phyloP scores from a whole-genome alignment of 2,113 vertebrate genomes.

The Petaurus breviceps region DNA sequence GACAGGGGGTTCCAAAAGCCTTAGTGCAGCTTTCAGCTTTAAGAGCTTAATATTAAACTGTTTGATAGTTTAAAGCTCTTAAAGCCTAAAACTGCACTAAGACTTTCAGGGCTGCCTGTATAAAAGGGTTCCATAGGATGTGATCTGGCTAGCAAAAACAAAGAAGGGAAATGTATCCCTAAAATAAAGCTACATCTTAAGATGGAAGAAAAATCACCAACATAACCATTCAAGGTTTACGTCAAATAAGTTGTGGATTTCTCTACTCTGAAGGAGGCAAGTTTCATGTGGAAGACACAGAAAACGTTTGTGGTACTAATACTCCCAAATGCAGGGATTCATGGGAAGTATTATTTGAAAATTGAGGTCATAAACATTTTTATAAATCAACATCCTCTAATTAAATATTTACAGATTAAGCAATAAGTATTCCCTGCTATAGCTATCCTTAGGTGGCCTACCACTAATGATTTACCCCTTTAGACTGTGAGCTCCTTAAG shows the following conservation, averaged over 20 bases:
- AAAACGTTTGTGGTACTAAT: neutral
- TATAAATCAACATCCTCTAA: neutral
- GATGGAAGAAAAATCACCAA: conserved; percentile 10
- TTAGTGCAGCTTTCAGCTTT: neutral
- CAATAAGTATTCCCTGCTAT: neutral
- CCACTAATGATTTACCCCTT: neutral
- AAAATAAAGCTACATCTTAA: conserved; percentile 25
- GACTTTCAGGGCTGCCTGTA: neutral
- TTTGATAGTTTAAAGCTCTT: too few relatives aligned
- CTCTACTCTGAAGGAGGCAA: neutral
- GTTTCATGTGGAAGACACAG: neutral
- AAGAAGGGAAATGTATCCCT: neutral
- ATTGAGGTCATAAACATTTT: neutral
- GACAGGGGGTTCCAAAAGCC: neutral
- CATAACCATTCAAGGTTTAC: neutral
- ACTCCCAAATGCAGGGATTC: neutral
- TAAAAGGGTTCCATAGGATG: conserved; percentile 25
- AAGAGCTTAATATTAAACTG: neutral
- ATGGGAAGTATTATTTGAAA: conserved; percentile 28
- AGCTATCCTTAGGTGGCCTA: neutral
- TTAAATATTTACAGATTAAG: conserved; percentile 45
- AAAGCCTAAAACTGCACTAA: neutral
- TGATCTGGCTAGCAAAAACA: conserved; percentile 31
- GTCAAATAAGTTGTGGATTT: neutral
- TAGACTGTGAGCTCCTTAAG: neutral